These are phyloP conservation scores for Campoletis raptor DNA, from an alignment of 2,888 invertebrate genomes.

Conservation along the genomic window DNA sequence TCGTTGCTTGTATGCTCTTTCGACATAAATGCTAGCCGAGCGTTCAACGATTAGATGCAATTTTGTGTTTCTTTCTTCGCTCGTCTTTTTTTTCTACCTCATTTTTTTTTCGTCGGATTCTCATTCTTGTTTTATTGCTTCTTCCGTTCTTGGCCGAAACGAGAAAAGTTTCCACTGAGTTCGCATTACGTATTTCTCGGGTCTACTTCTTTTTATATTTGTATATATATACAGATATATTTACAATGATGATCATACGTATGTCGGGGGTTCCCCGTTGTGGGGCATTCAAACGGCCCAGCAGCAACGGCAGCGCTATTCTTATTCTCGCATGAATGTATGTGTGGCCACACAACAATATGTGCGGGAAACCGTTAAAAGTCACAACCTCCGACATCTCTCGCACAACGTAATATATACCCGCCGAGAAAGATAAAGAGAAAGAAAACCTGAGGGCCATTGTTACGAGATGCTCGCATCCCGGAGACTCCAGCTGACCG, in stretches of 20 bases:
- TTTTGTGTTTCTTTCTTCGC: constrained; percentile 27
- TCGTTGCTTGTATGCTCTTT: constrained; percentile 73
- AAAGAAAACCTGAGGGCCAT: constrained; percentile 56
- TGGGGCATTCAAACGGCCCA: constrained; percentile 52
- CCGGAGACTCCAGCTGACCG: constrained; percentile 47
- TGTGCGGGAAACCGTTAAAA: constrained; percentile 73
- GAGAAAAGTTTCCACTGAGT: constrained; percentile 29
- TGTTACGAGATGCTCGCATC: constrained; percentile 60
- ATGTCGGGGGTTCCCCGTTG: constrained; percentile 57
- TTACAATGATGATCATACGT: constrained; percentile 53
- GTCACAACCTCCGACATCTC: constrained; percentile 72
- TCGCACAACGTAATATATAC: constrained; percentile 57
- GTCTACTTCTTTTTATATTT: constrained; percentile 24
- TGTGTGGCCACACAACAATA: constrained; percentile 40
- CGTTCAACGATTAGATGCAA: constrained; percentile 61
- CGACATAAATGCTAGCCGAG: constrained; percentile 35
- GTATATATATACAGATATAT: constrained; percentile 22
- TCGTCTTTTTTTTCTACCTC: constrained; percentile 11
- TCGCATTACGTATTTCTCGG: constrained; percentile 53
- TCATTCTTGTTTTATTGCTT: constrained; percentile 24
- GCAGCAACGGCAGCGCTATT: constrained; percentile 48
- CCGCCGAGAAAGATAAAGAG: constrained; percentile 48
- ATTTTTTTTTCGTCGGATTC: constrained; percentile 11
- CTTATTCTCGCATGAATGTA: constrained; percentile 36
- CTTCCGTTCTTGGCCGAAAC: constrained; percentile 46